A percentile compares a stretch with the other conserved stretches of the same genome.
These are phyloP conservation scores for Sipha maydis DNA, from an alignment of 2,888 invertebrate species.

Conservation along the genomic window DNA sequence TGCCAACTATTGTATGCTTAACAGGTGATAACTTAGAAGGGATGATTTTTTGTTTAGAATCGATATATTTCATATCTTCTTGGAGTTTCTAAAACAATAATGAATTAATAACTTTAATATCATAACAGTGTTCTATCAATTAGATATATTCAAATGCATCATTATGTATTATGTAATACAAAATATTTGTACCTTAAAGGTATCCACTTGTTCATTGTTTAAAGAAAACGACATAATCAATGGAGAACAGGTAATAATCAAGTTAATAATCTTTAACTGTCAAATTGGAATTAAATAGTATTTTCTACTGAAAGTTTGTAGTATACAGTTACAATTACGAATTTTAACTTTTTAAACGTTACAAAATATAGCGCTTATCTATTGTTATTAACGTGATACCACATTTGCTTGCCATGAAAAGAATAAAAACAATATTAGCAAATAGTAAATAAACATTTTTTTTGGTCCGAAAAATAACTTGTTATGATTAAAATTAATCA, in stretches of 20 bases:
- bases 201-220: background rate
- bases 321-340: background rate
- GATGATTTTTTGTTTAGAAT: background rate
- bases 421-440: background rate
- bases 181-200: background rate
- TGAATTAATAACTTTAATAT: background rate
- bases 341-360: slow-evolving; percentile 25
- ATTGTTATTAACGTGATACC: background rate
- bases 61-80: slow-evolving; percentile 18
- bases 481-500: background rate
- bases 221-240: background rate
- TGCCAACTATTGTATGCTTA: background rate
- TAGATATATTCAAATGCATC: background rate
- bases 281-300: background rate
- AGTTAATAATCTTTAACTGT: background rate
- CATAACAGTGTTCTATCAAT: too few species aligned
- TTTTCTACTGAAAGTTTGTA: background rate
- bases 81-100: slow-evolving; percentile 15
- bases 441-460: background rate
- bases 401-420: background rate
- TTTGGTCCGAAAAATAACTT: background rate
- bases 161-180: background rate
- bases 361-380: slow-evolving; percentile 42
- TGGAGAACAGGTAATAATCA: background rate
- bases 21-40: background rate